These are phyloP conservation scores for Fregata magnificens DNA, from an alignment of 2,113 vertebrate genomes.

Conservation along the genomic window DNA sequence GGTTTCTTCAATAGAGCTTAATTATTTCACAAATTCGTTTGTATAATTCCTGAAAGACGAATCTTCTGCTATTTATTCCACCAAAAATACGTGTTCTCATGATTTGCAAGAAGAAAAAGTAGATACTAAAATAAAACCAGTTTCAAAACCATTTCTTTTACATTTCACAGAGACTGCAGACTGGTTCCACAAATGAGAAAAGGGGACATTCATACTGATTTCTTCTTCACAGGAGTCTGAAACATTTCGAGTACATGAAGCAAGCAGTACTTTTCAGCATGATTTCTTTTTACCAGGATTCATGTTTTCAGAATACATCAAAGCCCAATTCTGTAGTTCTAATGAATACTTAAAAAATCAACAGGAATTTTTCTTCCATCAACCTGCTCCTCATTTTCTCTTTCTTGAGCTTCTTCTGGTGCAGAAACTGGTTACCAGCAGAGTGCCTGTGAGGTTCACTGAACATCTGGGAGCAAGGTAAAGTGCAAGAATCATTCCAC, in stretches of 20 bases:
- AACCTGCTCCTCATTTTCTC: neutral
- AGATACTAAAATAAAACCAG: neutral
- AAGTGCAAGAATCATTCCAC: neutral
- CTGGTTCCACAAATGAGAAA: neutral
- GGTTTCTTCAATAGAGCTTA: conserved; percentile 27
- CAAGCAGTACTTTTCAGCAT: neutral
- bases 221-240: neutral
- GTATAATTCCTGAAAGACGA: neutral
- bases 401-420: neutral
- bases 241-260: neutral
- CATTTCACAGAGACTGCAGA: neutral
- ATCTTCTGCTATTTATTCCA: neutral
- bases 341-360: neutral
- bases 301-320: neutral
- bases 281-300: neutral
- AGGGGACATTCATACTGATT: neutral
- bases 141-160: neutral
- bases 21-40: neutral
- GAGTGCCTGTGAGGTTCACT: neutral
- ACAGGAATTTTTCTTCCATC: neutral
- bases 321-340: neutral
- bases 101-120: neutral
- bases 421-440: neutral
- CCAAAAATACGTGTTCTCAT: neutral
- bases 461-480: neutral